phyloP scores from a whole-genome alignment of 92 coral and sea anemone species.

The Phenganax stokvisi region DNA sequence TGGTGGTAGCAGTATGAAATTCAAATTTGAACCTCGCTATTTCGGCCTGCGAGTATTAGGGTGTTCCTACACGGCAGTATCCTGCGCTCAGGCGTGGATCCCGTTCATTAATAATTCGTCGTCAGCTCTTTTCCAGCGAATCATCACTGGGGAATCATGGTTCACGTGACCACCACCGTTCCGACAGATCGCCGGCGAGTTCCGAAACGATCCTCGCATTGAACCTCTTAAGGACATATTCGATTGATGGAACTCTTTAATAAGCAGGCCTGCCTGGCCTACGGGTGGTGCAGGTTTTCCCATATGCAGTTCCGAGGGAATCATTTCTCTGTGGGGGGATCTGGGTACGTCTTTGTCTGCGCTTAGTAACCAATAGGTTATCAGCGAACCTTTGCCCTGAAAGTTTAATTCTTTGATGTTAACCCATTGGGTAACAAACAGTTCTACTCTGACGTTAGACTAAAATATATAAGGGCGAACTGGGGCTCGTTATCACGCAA shows the following conservation, averaged over 20 bases:
- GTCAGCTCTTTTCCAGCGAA: conserved; percentile 32
- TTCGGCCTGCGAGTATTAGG: neutral
- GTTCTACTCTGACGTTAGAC: too few species aligned
- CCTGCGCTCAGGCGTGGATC: neutral
- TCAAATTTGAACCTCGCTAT: neutral
- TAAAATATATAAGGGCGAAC: too few species aligned
- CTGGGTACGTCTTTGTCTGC: conserved; percentile 32
- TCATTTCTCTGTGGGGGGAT: conserved; percentile 38
- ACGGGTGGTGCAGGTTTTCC: neutral
- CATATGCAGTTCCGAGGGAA: neutral
- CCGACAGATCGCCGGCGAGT: conserved; percentile 34
- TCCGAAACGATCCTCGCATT: conserved; percentile 39
- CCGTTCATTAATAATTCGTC: conserved; percentile 27
- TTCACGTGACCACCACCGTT: conserved; percentile 29
- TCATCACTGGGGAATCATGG: conserved; percentile 25
- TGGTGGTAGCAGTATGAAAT: too few species aligned
- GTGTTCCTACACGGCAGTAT: neutral
- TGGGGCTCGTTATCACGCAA: too few species aligned
- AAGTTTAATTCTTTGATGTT: neutral
- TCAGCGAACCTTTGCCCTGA: conserved; percentile 50
- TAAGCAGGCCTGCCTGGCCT: neutral
- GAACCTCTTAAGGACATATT: conserved; percentile 27
- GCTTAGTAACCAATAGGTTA: conserved; percentile 44
- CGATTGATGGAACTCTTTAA: conserved; percentile 20
- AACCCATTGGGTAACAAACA: too few species aligned